Evolutionary conservation across 2,888 invertebrate genomes (phyloP), one percentile per base, ranked within the genome.

Genomic region (Stenurella melanura): DNA sequence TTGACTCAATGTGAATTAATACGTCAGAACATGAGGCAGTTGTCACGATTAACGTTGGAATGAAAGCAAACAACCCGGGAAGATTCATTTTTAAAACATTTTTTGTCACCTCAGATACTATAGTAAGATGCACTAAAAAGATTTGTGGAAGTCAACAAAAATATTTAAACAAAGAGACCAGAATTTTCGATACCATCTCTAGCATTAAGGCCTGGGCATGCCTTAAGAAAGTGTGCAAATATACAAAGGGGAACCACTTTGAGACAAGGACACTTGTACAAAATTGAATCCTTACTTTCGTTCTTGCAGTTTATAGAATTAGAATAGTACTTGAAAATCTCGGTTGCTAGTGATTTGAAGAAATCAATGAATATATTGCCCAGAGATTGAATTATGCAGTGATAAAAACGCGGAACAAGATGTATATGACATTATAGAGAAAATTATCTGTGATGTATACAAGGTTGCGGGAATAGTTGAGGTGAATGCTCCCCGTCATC

Each of bases 21-120:
- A 12, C 54, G 76, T 26, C 79, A 79, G 56, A 34, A 70, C 7
- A 79, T 79, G 79, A 71, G 76, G 18, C 79, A 79, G 69, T 42
- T 76, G 1, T 76, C 56, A 6, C 60, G 78, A 17, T 63, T 76
- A 38, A 50, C 57, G 5, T n/a, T 69, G 17, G 58, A 64, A 58
- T 54, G 64, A 10, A 10, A 11, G 11, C 42, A 42, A 10, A 11
- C 11, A 42, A 42, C 42, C 42, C 11, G 6, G 11, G 11, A 11
- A 42, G 42, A 42, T 34, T 4, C 7, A 34, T 34, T 7, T 6
- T 34, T 34, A 34, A 34, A 34, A 6, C 21, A 30, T 50, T 64
- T n/a, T 73, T 57, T 21, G n/a, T 60, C 12, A 21, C 60, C 60
- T 10, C 10, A 21, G 60, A 60, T 15, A 26, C 26, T 5, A 21